Evolutionary conservation across 2,113 vertebrate species (phyloP).

Genomic region (Peromyscus maniculatus): DNA sequence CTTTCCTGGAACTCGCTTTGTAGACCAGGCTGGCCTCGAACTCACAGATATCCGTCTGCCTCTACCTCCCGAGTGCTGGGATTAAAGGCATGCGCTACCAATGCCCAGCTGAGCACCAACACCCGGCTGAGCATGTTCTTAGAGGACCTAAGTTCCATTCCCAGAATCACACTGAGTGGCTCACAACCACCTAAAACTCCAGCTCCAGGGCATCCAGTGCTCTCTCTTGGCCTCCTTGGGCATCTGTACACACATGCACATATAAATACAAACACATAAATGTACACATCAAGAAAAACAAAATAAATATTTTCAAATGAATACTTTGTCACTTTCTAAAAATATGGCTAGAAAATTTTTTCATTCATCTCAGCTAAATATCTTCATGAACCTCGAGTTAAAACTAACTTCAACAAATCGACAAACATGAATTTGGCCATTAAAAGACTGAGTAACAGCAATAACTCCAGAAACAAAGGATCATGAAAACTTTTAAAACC

Average conservation of each 20-base stretch:
- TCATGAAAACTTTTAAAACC: not conserved
- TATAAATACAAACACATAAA: not conserved
- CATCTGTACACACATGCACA: not conserved
- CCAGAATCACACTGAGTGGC: not conserved
- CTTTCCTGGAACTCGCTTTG: too few relatives aligned
- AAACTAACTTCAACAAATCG: not conserved
- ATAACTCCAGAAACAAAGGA: constrained; percentile 5
- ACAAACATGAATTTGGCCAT: not conserved
- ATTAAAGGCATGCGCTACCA: too few relatives aligned
- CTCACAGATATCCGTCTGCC: too few relatives aligned
- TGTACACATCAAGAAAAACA: not conserved
- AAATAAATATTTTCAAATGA: not conserved
- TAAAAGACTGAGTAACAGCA: constrained; percentile 30
- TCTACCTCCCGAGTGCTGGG: too few relatives aligned
- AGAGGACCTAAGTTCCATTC: not conserved
- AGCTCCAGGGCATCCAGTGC: not conserved
- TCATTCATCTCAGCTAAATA: constrained; percentile 60
- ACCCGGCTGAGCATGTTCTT: not conserved
- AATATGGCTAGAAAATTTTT: constrained; percentile 68
- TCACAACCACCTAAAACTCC: not conserved
- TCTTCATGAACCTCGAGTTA: constrained; percentile 55
- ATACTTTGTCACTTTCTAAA: constrained; percentile 80
- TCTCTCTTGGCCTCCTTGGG: constrained; percentile 47
- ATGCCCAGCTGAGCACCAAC: too few relatives aligned
- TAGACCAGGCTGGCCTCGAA: too few relatives aligned